phyloP scores from a whole-genome alignment of 2,797 vertebrate genomes.

The Coregonus suidteri region DNA sequence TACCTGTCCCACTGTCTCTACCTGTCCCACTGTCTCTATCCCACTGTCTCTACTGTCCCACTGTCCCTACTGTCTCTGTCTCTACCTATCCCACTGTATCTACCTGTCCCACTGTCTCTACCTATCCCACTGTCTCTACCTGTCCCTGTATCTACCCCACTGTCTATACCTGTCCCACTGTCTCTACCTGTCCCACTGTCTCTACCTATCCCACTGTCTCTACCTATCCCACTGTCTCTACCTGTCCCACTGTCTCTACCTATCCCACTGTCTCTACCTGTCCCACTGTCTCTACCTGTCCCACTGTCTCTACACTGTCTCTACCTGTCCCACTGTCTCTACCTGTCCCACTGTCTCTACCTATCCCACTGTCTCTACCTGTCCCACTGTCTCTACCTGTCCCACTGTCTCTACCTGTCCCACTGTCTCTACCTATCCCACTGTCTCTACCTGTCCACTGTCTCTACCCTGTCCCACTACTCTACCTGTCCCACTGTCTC shows the following conservation, averaged over 20 bases:
- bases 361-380: too few species aligned
- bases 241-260: too few species aligned
- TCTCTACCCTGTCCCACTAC: fast-evolving
- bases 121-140: not conserved
- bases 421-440: too few species aligned
- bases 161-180: not conserved
- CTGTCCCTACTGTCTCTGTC: not conserved
- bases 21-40: not conserved
- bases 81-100: not conserved
- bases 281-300: not conserved
- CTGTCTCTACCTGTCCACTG: too few species aligned
- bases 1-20: not conserved
- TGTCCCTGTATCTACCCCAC: not conserved
- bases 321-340: too few species aligned
- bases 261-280: not conserved
- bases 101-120: not conserved
- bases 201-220: not conserved
- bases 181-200: not conserved
- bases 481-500: too few species aligned
- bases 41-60: too few species aligned
- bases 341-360: too few species aligned
- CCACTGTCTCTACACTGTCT: too few species aligned
- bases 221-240: too few species aligned
- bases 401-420: too few species aligned
- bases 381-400: too few species aligned